phyloP scores from a whole-genome alignment of 1,140 invertebrate genomes.

The Ruditapes philippinarum region DNA sequence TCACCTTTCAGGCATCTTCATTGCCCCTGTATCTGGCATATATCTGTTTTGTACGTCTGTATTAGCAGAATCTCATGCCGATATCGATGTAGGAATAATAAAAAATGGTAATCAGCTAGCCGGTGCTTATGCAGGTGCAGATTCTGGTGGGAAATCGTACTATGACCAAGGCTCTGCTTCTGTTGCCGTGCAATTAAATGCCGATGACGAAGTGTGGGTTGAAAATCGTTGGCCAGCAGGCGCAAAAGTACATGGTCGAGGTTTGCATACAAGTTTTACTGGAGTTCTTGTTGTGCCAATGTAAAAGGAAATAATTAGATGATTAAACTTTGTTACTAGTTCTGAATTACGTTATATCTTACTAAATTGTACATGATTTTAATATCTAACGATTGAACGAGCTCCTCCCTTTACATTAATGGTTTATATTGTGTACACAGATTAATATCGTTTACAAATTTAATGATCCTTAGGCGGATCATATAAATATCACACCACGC shows the following conservation, averaged over 20 bases:
- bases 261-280: not conserved
- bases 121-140: not conserved
- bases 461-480: too few species aligned
- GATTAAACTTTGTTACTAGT: too few species aligned
- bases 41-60: constrained; percentile 1
- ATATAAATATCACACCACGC: too few species aligned
- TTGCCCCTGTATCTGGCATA: not conserved
- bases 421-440: too few species aligned
- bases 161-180: not conserved
- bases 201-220: not conserved
- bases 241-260: not conserved
- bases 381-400: too few species aligned
- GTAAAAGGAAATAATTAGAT: too few species aligned
- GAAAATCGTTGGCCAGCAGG: not conserved
- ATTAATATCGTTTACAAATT: too few species aligned
- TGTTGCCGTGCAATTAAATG: not conserved
- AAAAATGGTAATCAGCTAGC: not conserved
- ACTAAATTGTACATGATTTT: too few species aligned
- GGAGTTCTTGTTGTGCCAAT: not conserved
- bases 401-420: too few species aligned
- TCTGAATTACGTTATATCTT: too few species aligned
- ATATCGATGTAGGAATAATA: not conserved
- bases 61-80: not conserved
- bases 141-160: not conserved
- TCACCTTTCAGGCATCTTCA: not conserved